These are phyloP conservation scores for Seriola dumerili DNA, from an alignment of 2,113 vertebrate species.

Conservation along the genomic window DNA sequence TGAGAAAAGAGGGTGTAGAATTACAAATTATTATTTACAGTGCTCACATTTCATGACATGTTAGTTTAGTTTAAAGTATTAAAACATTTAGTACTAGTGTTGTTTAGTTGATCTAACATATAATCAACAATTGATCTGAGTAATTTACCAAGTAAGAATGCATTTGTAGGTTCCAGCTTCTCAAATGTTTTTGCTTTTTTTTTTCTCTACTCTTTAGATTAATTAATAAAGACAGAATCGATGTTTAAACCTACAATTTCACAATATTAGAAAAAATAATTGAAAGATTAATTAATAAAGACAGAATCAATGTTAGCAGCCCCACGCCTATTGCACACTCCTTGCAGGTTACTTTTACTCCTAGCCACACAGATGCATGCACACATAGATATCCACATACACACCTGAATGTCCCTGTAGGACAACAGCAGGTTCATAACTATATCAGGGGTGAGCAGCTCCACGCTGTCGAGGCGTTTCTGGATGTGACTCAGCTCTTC, in stretches of 20 bases:
- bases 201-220: not conserved
- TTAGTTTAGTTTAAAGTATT: not conserved
- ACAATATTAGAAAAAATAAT: too few relatives aligned
- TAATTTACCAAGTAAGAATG: not conserved
- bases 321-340: not conserved
- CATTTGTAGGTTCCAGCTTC: too few relatives aligned
- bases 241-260: too few relatives aligned
- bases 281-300: not conserved
- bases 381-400: not conserved
- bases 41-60: not conserved
- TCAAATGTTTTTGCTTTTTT: not conserved
- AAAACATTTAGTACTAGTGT: not conserved
- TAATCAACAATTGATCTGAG: too few relatives aligned
- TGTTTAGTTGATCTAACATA: not conserved
- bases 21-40: constrained; percentile 49
- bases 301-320: not conserved
- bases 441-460: constrained; percentile 92
- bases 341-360: not conserved
- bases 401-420: constrained; percentile 91
- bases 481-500: constrained; percentile 89
- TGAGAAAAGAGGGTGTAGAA: constrained; percentile 62
- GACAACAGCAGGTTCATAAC: constrained; percentile 92
- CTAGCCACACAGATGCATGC: not conserved
- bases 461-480: constrained; percentile 91
- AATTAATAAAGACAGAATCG: too few relatives aligned